Base-by-base conservation (phyloP, 2,113 vertebrate species). In the Colaptes auratus region DNA sequence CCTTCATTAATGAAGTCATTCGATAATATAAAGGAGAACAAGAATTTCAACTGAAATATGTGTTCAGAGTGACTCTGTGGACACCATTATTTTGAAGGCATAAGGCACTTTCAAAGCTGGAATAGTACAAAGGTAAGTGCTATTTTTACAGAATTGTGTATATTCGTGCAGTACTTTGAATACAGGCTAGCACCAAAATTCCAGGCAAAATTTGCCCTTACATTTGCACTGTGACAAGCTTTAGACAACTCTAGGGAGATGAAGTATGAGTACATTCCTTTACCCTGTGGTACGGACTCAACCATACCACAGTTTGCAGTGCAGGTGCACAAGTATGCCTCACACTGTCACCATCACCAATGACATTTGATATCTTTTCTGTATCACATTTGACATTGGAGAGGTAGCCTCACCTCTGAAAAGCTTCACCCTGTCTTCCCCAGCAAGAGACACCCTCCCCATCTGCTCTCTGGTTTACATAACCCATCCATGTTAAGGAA, bases 1-100 rank as follows among this genome's bases (percentile, higher is more conserved):
- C 91, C 86, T 94, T 95, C 74, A 69, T 82, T 44, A 87, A 19
- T 63, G 9, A 61, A 89, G 74, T 58, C 82, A 73, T 52, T 69
- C 36, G 27, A 53, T 55, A 88, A 81, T 28, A 86, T 5, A 44
- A 83, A 64, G n/a, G 27, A 76, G 19, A 7, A 19, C 20, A 71
- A 24, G 23, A 60, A 78, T 92, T 88, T 78, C 17, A 86, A 74
- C 70, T 30, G 14, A 77, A 92, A 93, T 71, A 71, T 15, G 36
- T 88, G 81, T 81, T 84, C 76, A 86, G 60, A 90, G 48, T 55
- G 30, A 74, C 69, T 90, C 52, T 3, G 2, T 7, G 4, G 53
- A 77, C 42, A 66, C 5, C 1, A 0, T 44, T 73, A 31, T 65
- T 83, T 74, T 74, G 72, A 90, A 95, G 36, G 42, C 25, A 60